Evolutionary conservation across 2,797 vertebrate genomes (phyloP).

Genomic region (Anniella stebbinsi): DNA sequence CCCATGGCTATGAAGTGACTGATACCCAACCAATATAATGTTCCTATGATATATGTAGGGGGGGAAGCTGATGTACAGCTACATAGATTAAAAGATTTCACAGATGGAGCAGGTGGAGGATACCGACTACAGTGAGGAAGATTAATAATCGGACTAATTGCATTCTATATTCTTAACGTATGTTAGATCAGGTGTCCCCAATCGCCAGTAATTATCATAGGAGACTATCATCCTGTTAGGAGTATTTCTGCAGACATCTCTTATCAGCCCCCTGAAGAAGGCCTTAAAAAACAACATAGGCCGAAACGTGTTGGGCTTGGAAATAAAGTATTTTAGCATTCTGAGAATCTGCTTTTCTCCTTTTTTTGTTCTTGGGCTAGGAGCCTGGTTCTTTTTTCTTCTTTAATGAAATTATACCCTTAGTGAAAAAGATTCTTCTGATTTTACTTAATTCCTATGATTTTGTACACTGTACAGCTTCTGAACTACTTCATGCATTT

Average conservation of each 20-base stretch:
- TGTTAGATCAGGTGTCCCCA: not conserved
- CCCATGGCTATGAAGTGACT: not conserved
- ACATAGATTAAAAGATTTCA: not conserved
- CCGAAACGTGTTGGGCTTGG: no score
- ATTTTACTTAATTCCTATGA: not conserved
- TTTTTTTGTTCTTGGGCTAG: no score
- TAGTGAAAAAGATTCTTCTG: not conserved
- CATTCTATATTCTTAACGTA: not conserved
- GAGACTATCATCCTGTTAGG: no score
- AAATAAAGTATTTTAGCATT: no score
- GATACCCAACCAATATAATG: not conserved
- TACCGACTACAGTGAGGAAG: not conserved
- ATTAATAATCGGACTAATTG: not conserved
- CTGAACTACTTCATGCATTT: not conserved
- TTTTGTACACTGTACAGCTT: not conserved
- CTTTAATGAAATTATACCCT: not conserved
- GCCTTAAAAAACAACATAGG: no score
- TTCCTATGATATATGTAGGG: not conserved
- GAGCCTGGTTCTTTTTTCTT: no score
- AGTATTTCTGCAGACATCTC: no score
- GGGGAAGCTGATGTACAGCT: not conserved
- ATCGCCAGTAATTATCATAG: no score
- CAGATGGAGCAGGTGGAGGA: not conserved
- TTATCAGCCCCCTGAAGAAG: no score
- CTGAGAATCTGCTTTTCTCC: no score